Percentiles rank a stretch among this genome's conserved stretches.
These are phyloP conservation scores for Apeira syringaria DNA, from an alignment of 2,888 invertebrate genomes.

Conservation along the genomic window DNA sequence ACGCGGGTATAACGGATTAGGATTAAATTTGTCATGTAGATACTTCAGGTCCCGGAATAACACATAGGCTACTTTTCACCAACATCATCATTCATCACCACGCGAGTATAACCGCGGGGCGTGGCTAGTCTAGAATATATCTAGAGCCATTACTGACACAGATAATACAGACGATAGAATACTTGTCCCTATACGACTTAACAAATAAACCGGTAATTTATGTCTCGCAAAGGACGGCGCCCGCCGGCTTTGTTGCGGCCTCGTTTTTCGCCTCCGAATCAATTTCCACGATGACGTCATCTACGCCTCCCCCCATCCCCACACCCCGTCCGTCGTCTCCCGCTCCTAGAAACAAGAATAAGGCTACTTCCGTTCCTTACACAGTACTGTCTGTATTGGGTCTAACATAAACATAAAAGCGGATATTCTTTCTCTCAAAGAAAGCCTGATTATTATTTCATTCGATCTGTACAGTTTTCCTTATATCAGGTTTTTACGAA, in stretches of 20 bases:
- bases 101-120: no score
- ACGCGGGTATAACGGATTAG: no score
- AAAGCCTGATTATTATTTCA: constrained; percentile 33
- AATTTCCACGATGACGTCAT: constrained; percentile 77
- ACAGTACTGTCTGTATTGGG: constrained; percentile 55
- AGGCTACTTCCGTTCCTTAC: constrained; percentile 64
- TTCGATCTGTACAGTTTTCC: constrained; percentile 24
- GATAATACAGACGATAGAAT: constrained; percentile 46
- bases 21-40: no score
- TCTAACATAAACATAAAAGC: constrained; percentile 45
- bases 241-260: constrained; percentile 68
- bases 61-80: no score
- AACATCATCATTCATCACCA: no score
- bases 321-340: constrained; percentile 40
- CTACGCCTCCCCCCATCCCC: constrained; percentile 43
- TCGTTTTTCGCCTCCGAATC: constrained; percentile 76
- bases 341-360: constrained; percentile 58
- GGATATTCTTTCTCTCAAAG: constrained; percentile 38
- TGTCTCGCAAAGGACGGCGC: constrained; percentile 61
- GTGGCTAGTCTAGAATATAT: no score
- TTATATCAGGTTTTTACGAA: constrained; percentile 31
- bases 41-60: constrained; percentile 34
- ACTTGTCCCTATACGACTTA: constrained; percentile 49
- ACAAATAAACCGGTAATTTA: constrained; percentile 72
- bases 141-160: no score